A percentile compares a stretch with the other conserved stretches of the same genome.
Evolutionary conservation across 1,140 invertebrate species (phyloP).

Genomic region (Phenacoccus solenopsis): DNA sequence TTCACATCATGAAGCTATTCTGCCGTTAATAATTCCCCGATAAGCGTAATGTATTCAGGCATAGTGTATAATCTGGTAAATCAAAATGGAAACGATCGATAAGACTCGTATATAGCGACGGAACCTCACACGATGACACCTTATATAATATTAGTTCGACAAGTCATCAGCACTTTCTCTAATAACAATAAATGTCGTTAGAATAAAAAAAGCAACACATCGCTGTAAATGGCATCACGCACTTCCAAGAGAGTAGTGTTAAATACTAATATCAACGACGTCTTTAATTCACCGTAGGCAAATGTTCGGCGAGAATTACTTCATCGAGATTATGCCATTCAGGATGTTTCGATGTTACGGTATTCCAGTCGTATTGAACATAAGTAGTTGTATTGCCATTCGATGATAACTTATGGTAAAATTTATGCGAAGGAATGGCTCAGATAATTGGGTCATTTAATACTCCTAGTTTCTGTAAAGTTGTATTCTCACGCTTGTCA

Average conservation of each 20-base stretch:
- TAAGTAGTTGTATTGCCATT: too few relatives aligned
- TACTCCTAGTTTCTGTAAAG: neutral
- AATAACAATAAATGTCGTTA: neutral
- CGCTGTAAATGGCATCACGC: neutral
- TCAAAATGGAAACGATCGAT: too few relatives aligned
- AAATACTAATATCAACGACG: too few relatives aligned
- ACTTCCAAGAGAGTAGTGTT: too few relatives aligned
- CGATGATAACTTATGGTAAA: too few relatives aligned
- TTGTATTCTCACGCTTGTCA: neutral
- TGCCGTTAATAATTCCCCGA: too few relatives aligned
- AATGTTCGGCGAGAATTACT: neutral
- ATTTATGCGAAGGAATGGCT: too few relatives aligned
- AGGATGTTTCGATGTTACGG: neutral
- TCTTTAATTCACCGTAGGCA: too few relatives aligned
- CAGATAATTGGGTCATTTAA: neutral
- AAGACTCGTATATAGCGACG: neutral
- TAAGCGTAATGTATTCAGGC: too few relatives aligned
- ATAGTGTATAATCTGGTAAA: too few relatives aligned
- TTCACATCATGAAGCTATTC: neutral
- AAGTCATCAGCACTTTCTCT: constrained; percentile 1
- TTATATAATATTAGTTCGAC: neutral
- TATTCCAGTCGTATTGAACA: too few relatives aligned
- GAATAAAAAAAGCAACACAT: neutral
- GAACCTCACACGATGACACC: neutral
- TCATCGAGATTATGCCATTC: neutral